Evolutionary conservation across 2,113 vertebrate species (phyloP), one percentile per base, ranked within the genome.

Genomic region (Lanius collurio): DNA sequence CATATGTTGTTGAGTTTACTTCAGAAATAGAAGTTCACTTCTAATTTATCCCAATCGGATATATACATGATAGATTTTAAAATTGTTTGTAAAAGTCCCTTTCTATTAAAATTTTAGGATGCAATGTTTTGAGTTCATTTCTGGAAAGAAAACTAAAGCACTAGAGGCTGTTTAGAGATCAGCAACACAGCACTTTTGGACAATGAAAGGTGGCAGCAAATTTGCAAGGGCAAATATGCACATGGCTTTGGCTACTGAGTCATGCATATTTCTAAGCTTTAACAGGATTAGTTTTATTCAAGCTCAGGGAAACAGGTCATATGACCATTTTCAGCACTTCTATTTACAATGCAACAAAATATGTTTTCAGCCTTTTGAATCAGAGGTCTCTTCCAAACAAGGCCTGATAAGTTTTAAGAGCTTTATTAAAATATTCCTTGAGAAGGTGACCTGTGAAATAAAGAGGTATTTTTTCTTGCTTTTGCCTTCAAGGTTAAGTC

Each of bases 181-280:
- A 57, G 31, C 92, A 85, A 44, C 41, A 15, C 67, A 85, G 92
- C 49, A 1, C 28, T 96, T 95, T 73, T 31, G 19, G 53, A 94
- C 90, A 91, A 87, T 90, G 57, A 75, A 85, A 90, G 53, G 78
- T 87, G 67, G 23, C 74, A 95, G 86, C 53, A 91, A 65, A 80
- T 95, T 64, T 90, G 74, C 56, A 64, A 73, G 65, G 85, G 62
- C 87, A 71, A 47, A 93, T 75, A 37, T 0, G 4, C 62, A 18
- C 23, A 3, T 79, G 85, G 74, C 74, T 93, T 68, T 75, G 70
- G 46, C 84, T 85, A 59, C 85, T 91, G 95, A 94, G 82, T 97
- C 95, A 93, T 84, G 94, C 88, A 90, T 94, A 88, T 95, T 94
- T 92, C 46, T 76, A 52, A 88, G 78, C 90, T 94, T 96, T 91